Evolutionary conservation across 2,888 invertebrate genomes (phyloP).

Genomic region (Synergus japonicus): DNA sequence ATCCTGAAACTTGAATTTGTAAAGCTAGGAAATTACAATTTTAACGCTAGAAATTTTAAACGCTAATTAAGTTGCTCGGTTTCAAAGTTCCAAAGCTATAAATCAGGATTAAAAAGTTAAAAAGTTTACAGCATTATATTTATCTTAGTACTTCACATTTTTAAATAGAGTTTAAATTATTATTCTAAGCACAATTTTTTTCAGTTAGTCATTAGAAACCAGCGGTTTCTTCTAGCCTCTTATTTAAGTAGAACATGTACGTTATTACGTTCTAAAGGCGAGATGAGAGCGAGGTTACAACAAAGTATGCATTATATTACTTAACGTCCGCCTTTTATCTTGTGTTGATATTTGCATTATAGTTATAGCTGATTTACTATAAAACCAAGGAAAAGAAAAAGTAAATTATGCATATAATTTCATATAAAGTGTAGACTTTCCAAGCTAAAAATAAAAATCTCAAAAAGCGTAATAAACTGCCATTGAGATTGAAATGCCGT

Average conservation of each 20-base stretch:
- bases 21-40: too few species aligned
- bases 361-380: not conserved
- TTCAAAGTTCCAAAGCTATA: not conserved
- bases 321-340: slow-evolving; percentile 49
- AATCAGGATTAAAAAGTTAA: not conserved
- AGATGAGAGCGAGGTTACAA: slow-evolving; percentile 31
- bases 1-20: too few species aligned
- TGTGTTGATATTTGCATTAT: slow-evolving; percentile 41
- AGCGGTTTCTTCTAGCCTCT: slow-evolving; percentile 19
- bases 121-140: not conserved
- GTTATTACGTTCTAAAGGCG: slow-evolving; percentile 37
- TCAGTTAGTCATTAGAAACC: slow-evolving; percentile 27
- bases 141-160: not conserved
- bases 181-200: not conserved
- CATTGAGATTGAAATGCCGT: slow-evolving; percentile 3
- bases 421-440: not conserved
- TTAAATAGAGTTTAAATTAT: not conserved
- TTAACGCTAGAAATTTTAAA: too few species aligned
- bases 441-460: slow-evolving; percentile 8
- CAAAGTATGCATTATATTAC: slow-evolving; percentile 46
- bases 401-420: not conserved
- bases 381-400: not conserved
- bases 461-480: not conserved
- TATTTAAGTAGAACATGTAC: slow-evolving; percentile 30
- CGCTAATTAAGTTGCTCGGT: too few species aligned